Conservation (phyloP, 2,888 invertebrate species). For the Alloscopus bannaensis region DNA sequence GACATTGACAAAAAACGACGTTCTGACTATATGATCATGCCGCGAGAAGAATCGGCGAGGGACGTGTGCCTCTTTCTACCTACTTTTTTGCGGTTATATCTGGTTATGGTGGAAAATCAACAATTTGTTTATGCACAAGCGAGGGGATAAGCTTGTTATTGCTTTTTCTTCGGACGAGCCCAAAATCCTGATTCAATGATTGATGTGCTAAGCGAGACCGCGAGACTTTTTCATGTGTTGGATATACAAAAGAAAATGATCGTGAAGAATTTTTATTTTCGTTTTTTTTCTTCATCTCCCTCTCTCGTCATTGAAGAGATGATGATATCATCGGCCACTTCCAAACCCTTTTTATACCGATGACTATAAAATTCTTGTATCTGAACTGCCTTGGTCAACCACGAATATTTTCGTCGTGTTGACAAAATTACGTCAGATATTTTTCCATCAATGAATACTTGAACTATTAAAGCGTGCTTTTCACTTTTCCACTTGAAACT, state of each 20-base stretch:
- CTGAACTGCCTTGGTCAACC: too few relatives aligned
- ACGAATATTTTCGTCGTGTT: too few relatives aligned
- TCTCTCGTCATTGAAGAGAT: slow-evolving; percentile 4
- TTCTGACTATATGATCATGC: too few relatives aligned
- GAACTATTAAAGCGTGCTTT: background rate
- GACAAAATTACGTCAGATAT: background rate
- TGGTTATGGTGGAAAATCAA: slow-evolving; percentile 30
- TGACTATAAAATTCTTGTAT: slow-evolving; percentile 22
- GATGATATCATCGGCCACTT: slow-evolving; percentile 51
- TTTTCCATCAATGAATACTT: slow-evolving; percentile 3
- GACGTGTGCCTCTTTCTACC: too few relatives aligned
- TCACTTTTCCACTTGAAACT: background rate
- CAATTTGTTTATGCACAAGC: background rate
- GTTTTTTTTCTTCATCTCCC: background rate
- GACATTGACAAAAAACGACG: too few relatives aligned
- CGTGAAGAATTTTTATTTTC: background rate
- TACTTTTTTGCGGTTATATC: slow-evolving; percentile 60
- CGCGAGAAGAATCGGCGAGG: too few relatives aligned
- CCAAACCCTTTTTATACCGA: too few relatives aligned
- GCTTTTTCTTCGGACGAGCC: slow-evolving; percentile 44
- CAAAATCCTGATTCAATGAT: slow-evolving; percentile 56
- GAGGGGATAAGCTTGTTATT: slow-evolving; percentile 4
- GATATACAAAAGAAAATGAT: too few relatives aligned
- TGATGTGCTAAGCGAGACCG: slow-evolving; percentile 48
- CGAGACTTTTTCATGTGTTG: slow-evolving; percentile 8